phyloP scores from a whole-genome alignment of 1,140 invertebrate species.

The Cotesia chilonis region DNA sequence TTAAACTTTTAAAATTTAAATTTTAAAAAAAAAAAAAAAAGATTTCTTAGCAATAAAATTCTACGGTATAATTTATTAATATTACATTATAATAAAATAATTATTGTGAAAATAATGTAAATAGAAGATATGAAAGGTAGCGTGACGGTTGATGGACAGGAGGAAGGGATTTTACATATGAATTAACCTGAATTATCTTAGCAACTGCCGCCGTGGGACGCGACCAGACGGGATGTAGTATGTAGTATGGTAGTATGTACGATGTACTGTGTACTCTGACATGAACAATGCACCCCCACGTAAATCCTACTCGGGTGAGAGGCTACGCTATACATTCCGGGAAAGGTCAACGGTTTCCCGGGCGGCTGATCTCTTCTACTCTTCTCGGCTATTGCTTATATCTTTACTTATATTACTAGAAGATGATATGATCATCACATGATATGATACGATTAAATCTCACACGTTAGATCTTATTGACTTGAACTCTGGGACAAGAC shows the following conservation, averaged over 20 bases:
- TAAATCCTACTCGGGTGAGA: constrained; percentile 40
- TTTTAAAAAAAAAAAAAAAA: too few species aligned
- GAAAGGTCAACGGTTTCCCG: constrained; percentile 45
- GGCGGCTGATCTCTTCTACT: constrained; percentile 32
- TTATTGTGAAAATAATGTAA: background rate
- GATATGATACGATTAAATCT: background rate
- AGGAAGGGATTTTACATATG: constrained; percentile 48
- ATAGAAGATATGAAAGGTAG: constrained; percentile 35
- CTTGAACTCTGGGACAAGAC: too few species aligned
- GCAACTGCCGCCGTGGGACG: background rate
- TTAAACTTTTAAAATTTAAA: too few species aligned
- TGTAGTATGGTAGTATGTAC: too few species aligned
- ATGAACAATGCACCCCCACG: constrained; percentile 48
- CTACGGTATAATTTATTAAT: too few species aligned
- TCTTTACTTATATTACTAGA: too few species aligned
- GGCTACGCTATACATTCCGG: constrained; percentile 42
- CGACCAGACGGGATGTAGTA: constrained; percentile 11
- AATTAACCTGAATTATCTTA: constrained; percentile 52
- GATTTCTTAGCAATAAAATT: too few species aligned
- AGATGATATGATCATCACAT: constrained; percentile 34
- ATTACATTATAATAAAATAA: background rate
- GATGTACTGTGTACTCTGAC: constrained; percentile 20
- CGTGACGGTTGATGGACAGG: constrained; percentile 54
- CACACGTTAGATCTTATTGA: constrained; percentile 27
- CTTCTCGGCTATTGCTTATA: background rate